These are phyloP conservation scores for Dasysyrphus albostriatus DNA, from an alignment of 2,888 invertebrate species.

Conservation along the genomic window DNA sequence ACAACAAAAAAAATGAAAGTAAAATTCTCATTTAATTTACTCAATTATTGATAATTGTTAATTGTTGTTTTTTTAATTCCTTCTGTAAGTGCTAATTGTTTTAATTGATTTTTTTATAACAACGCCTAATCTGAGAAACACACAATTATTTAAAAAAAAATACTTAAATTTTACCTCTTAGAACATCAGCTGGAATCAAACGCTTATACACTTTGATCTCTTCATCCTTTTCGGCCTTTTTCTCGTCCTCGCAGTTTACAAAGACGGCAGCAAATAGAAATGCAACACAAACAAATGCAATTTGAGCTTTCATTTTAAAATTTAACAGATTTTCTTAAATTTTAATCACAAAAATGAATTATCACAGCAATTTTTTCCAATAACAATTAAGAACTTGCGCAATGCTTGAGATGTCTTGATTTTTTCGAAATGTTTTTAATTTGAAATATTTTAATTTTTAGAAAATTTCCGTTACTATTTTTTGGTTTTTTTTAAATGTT, in stretches of 20 bases:
- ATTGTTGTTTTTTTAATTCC: not conserved
- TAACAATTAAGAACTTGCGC: not conserved
- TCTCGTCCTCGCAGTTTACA: slow-evolving; percentile 81
- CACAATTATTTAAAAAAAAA: not conserved
- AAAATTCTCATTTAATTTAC: not conserved
- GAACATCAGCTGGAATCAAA: slow-evolving; percentile 94
- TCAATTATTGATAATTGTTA: not conserved
- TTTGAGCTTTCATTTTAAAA: slow-evolving; percentile 76
- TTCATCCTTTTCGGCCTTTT: slow-evolving; percentile 82
- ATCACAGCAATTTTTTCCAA: slow-evolving; percentile 53
- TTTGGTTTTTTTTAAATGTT: slow-evolving; percentile 11
- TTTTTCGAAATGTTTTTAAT: slow-evolving; percentile 22
- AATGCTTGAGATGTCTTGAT: not conserved
- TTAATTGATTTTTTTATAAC: not conserved
- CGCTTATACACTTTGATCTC: slow-evolving; percentile 91
- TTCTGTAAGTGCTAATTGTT: not conserved
- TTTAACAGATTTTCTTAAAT: not conserved
- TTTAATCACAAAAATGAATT: slow-evolving; percentile 46
- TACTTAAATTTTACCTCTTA: slow-evolving; percentile 88
- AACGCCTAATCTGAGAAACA: not conserved
- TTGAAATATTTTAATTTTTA: slow-evolving; percentile 9
- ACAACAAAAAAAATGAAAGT: not conserved
- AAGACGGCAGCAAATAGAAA: slow-evolving; percentile 85
- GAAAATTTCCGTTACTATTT: slow-evolving; percentile 28
- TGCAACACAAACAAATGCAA: slow-evolving; percentile 78